Evolutionary conservation across 2,888 invertebrate genomes (phyloP), one percentile per base, ranked within the genome.

Genomic region (Criorhina ranunculi): DNA sequence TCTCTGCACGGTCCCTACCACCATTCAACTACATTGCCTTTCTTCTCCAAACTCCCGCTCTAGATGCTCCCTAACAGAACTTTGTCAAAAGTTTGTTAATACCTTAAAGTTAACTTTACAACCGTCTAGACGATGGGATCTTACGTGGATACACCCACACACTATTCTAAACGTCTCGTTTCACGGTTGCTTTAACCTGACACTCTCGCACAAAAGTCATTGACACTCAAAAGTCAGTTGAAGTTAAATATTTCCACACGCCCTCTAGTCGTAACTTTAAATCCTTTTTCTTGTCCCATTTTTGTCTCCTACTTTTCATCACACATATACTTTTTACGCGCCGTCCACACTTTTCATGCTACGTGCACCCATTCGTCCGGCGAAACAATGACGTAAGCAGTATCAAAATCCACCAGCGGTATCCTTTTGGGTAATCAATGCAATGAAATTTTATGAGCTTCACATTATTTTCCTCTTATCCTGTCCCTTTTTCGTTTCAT

Each of bases 381-480:
- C 5, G 24, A 44, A 66, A 78, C 29, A 55, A 55, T 78, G 55
- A 66, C 73, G 79, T 53, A 67, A 79, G 53, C 67, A 53, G 51
- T 24, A 35, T 46, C n/a, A 37, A 67, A 35, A 67, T 73, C 67
- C 73, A 53, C 49, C 42, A 69, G 57, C 37, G 62, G 42, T 59
- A 70, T 79, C 69, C 79, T 85, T 85, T 80, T 75, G 75, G 85
- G 79, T 85, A 79, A 85, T 85, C 85, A 85, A 79, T 79, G 85
- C 70, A 79, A 79, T 85, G 64, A 75, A 75, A 85, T 85, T 85
- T 85, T 79, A 70, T 70, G 66, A 85, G 69, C 33, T 70, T 79
- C 57, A 59, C 51, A 57, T 64, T 76, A 46, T 49, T 53, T 55
- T 42, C 53, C 42, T 57, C 37, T 24, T 59, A 11, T 33, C 5